Evolutionary conservation across 2,113 vertebrate genomes (phyloP).

Genomic region (Scomber japonicus): DNA sequence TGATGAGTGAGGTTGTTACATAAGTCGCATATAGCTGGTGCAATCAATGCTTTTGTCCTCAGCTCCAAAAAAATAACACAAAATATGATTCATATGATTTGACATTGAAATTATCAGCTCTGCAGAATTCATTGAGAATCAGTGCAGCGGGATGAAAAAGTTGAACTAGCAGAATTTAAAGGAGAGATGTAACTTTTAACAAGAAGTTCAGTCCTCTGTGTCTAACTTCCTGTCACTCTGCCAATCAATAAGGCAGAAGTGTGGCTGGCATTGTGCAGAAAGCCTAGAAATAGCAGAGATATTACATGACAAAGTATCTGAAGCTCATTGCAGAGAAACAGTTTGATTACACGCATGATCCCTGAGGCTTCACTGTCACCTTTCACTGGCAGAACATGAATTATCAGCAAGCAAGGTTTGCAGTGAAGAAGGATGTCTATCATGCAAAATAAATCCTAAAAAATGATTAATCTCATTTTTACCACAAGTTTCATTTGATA

Average conservation of each 20-base stretch:
- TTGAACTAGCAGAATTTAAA: not conserved
- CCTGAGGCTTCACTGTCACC: conserved; percentile 12
- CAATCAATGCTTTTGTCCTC: conserved; percentile 33
- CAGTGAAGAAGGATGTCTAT: conserved; percentile 6
- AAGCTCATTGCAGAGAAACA: conserved; percentile 26
- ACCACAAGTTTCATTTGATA: not conserved
- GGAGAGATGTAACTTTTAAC: conserved; percentile 19
- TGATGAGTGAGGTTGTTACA: conserved; percentile 61
- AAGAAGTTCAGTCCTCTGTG: conserved; percentile 10
- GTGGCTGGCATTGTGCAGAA: conserved; percentile 18
- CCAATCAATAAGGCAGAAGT: conserved; percentile 15
- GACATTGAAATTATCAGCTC: not conserved
- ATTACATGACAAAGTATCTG: conserved; percentile 26
- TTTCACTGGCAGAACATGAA: conserved; percentile 28
- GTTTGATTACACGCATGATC: conserved; percentile 32
- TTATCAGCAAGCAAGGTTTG: conserved; percentile 14
- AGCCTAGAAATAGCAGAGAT: conserved; percentile 11
- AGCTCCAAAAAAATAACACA: not conserved
- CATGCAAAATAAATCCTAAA: not conserved
- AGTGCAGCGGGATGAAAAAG: conserved; percentile 1
- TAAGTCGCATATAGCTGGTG: conserved; percentile 38
- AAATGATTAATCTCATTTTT: no score
- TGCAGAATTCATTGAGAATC: not conserved
- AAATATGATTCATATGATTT: conserved; percentile 8
- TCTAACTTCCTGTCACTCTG: conserved; percentile 21